Conservation (phyloP, 2,888 invertebrate species). For the Exephanes ischioxanthus region DNA sequence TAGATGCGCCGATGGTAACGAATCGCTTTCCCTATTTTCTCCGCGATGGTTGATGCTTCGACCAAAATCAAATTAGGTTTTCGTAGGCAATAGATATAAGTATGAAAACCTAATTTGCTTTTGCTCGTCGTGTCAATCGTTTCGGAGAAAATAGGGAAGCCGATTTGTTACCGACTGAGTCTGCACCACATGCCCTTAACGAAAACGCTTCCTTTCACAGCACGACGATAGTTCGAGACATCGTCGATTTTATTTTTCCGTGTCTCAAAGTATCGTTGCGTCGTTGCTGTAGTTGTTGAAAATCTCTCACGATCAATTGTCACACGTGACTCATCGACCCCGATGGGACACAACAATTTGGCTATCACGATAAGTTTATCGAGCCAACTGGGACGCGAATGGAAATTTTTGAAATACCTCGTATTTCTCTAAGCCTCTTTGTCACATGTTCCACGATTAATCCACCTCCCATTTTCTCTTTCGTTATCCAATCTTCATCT, state of each 20-base stretch:
- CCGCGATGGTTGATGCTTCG: no score
- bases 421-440: not conserved
- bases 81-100: no score
- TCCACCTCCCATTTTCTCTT: slow-evolving; percentile 45
- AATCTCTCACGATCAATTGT: not conserved
- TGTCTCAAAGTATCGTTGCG: slow-evolving; percentile 20
- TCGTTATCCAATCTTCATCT: slow-evolving; percentile 37
- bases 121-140: no score
- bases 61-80: no score
- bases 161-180: no score
- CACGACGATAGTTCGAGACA: slow-evolving; percentile 19
- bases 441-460: not conserved
- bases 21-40: no score
- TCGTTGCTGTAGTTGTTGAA: not conserved
- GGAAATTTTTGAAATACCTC: not conserved
- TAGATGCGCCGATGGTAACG: no score
- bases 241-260: not conserved
- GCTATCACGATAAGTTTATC: not conserved
- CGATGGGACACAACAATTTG: not conserved
- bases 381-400: not conserved
- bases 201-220: slow-evolving; percentile 15
- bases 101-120: no score
- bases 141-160: no score
- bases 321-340: not conserved
- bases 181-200: no score